Evolutionary conservation across 2,113 vertebrate species (phyloP).

Genomic region (Epinephelus lanceolatus): DNA sequence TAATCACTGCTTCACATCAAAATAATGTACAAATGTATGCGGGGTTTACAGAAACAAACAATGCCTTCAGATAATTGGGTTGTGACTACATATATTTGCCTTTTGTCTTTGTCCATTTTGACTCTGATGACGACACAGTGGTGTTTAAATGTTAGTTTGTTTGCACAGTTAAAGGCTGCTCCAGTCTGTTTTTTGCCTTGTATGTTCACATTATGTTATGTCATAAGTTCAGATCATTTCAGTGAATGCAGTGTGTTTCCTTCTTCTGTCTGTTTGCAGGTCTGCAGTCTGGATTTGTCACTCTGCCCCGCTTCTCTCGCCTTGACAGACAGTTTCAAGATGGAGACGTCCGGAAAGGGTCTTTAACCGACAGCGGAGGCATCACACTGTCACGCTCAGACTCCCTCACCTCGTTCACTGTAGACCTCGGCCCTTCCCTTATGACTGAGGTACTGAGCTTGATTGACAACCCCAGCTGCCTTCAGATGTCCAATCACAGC

Average conservation of each 20-base stretch:
- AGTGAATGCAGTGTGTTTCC: background rate
- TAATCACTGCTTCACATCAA: no score
- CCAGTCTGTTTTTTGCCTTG: background rate
- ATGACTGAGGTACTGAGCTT: slow-evolving; percentile 92
- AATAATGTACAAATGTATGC: no score
- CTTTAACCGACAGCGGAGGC: slow-evolving; percentile 46
- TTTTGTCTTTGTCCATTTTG: no score
- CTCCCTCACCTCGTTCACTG: slow-evolving; percentile 93
- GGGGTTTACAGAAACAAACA: no score
- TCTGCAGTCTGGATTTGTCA: slow-evolving; percentile 91
- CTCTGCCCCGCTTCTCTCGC: slow-evolving; percentile 89
- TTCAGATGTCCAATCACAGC: slow-evolving; percentile 43
- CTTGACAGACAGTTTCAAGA: slow-evolving; percentile 84
- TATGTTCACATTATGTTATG: background rate
- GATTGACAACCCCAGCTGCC: slow-evolving; percentile 87
- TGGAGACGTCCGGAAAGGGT: slow-evolving; percentile 40
- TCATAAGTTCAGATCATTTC: background rate
- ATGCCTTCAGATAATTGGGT: no score
- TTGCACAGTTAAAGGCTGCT: no score
- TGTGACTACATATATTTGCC: no score
- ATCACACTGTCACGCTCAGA: slow-evolving; percentile 85
- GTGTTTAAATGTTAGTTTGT: no score
- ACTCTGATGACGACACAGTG: no score
- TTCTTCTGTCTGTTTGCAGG: slow-evolving; percentile 80
- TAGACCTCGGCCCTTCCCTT: slow-evolving; percentile 95